Conservation (phyloP, 2,888 invertebrate genomes). For the Euzophera pinguis region DNA sequence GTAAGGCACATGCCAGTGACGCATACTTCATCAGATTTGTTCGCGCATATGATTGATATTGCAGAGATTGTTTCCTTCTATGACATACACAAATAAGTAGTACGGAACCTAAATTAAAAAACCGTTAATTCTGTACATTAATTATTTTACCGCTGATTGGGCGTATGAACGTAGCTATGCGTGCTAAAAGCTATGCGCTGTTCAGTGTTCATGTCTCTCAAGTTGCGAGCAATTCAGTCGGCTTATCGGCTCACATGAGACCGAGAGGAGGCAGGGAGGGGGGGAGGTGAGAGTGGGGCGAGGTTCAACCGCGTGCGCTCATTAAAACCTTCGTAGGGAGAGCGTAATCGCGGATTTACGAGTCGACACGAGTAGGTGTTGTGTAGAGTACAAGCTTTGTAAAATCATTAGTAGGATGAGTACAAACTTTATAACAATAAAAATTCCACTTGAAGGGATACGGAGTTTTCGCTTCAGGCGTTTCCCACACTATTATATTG, state of each 20-base stretch:
- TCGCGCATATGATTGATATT: no score
- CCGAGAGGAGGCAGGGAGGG: conserved; percentile 16
- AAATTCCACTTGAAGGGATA: no score
- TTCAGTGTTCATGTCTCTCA: conserved; percentile 27
- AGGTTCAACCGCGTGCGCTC: conserved; percentile 27
- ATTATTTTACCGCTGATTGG: neutral
- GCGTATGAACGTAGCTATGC: conserved; percentile 1
- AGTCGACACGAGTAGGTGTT: conserved; percentile 21
- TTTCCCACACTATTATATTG: no score
- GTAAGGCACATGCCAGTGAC: no score
- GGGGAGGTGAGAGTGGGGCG: neutral
- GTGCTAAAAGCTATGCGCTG: conserved; percentile 10
- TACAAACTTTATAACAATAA: no score
- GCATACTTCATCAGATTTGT: no score
- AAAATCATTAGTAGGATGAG: neutral
- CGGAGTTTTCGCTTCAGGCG: no score
- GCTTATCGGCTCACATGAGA: conserved; percentile 40
- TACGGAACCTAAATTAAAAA: neutral
- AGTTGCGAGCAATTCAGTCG: conserved; percentile 40
- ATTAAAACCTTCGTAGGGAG: conserved; percentile 43
- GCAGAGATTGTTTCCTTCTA: no score
- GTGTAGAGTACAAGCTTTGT: neutral
- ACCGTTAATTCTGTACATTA: neutral
- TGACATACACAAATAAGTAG: no score
- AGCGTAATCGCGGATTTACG: conserved; percentile 48